Evolutionary conservation across 1,140 invertebrate genomes (phyloP), one percentile per base, ranked within the genome.

Genomic region (Drosophila aff.): DNA sequence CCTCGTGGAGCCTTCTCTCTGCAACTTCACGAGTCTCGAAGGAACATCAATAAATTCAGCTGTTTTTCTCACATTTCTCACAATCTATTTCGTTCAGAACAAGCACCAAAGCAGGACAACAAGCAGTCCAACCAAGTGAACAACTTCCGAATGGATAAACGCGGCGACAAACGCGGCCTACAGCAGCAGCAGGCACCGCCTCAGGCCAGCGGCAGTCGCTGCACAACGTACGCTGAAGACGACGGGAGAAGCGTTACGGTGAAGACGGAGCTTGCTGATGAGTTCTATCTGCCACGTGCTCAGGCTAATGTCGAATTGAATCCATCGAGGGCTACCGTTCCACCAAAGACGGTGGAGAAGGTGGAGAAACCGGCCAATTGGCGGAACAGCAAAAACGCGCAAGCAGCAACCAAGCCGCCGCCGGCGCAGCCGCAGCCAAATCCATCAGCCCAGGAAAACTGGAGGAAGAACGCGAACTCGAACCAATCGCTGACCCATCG

Each of bases 221-320:
- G 73, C 21, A 9, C 66, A 1, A 82, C 79, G 0, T 79, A 71
- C 1, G 76, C 71, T 7, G 72, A 71, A 0, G 36, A 53, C 1
- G 60, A 59, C 2, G 55, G 50, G n/a, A 59, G 74, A 21, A 38
- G 41, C 8, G 82, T 83, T 3, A 89, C 83, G 16, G 83, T 87
- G 72, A 87, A 83, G 18, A 74, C 84, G 0, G 16, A 62, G 9
- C 53, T 89, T 23, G 16, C 61, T 11, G 64, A 89, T 1, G 76
- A 83, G 3, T 87, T 87, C 23, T 26, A 71, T 2, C 43, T 50
- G 23, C 31, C 52, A 65, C 83, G 8, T 8, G 49, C 31, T 5
- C 0, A 7, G 0, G 23, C n/a, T 1, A 33, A 58, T 10, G 13
- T 26, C 3, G 28, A 49, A 28, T 1, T 13, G 23, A 58, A 40